Conservation (phyloP, 2,797 vertebrate genomes). For the Xenops minutus region DNA sequence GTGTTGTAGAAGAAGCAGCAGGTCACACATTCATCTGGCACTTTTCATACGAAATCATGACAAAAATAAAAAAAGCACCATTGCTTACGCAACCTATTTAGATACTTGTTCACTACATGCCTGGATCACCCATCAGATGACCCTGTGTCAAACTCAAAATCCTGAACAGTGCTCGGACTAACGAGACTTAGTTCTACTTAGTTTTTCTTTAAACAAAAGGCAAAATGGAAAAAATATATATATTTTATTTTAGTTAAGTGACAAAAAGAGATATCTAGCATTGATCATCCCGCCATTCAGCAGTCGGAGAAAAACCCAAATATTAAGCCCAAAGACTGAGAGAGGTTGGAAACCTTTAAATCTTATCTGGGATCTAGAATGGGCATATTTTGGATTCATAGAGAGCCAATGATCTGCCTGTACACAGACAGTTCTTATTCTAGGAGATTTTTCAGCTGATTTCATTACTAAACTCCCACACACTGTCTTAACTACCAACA, state of each 20-base stretch:
- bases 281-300: not conserved
- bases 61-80: not conserved
- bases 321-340: not conserved
- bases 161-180: not conserved
- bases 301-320: not conserved
- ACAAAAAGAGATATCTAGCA: not conserved
- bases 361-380: not conserved
- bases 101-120: not conserved
- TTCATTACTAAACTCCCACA: not conserved
- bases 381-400: not conserved
- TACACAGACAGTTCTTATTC: not conserved
- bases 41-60: not conserved
- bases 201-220: not conserved
- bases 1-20: slow-evolving; percentile 20
- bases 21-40: not conserved
- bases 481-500: not conserved
- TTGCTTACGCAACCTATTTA: not conserved
- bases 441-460: not conserved
- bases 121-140: rapidly evolving
- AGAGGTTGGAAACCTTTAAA: not conserved
- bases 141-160: not conserved
- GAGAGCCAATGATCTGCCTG: not conserved
- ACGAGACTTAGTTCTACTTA: not conserved
- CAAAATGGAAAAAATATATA: not conserved
- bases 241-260: not conserved